Conservation (phyloP, 1,140 invertebrate genomes). For the Littorina saxatilis region DNA sequence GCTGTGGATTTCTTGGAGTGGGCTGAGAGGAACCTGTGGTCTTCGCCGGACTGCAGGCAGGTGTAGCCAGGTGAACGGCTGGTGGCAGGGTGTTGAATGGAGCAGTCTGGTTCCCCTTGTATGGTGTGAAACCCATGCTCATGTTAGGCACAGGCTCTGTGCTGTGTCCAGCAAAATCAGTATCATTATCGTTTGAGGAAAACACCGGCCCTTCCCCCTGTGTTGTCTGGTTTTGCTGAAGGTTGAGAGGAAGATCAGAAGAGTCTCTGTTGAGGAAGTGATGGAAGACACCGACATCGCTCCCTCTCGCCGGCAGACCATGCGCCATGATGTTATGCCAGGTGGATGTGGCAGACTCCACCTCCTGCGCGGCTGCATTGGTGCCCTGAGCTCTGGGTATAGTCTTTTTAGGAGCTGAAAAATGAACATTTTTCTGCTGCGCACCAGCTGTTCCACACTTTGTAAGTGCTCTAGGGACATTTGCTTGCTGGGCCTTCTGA, state of each 20-base stretch:
- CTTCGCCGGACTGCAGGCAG: not conserved
- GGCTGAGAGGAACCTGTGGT: too few species aligned
- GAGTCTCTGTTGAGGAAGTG: constrained; percentile 34
- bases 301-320: not conserved
- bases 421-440: too few species aligned
- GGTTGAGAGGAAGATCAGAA: constrained; percentile 9
- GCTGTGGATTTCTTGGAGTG: too few species aligned
- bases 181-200: not conserved
- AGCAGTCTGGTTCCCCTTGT: not conserved
- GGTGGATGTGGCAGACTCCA: too few species aligned
- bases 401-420: too few species aligned
- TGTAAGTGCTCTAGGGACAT: not conserved
- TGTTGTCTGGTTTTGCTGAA: too few species aligned
- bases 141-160: not conserved
- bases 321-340: not conserved
- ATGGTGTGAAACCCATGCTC: constrained; percentile 29
- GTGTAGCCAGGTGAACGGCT: not conserved
- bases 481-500: not conserved
- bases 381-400: too few species aligned
- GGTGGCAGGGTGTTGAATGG: not conserved
- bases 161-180: constrained; percentile 2
- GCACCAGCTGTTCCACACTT: not conserved
- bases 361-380: too few species aligned
- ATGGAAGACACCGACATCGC: constrained; percentile 40
- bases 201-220: not conserved